These are phyloP conservation scores for Steinernema feltiae DNA, from an alignment of 1,140 invertebrate species.

Conservation along the genomic window DNA sequence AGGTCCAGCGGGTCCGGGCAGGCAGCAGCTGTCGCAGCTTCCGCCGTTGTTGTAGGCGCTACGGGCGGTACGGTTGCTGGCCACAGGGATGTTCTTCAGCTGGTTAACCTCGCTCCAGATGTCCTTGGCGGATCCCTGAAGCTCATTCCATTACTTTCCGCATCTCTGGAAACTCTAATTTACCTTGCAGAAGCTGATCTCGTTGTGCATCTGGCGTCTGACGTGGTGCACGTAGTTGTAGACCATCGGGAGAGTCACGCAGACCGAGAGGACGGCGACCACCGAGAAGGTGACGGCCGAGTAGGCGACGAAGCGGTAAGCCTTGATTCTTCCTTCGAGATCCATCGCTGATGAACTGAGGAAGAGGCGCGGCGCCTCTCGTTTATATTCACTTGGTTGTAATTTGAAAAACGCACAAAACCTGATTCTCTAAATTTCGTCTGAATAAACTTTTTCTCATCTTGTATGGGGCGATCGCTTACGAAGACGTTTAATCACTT, in stretches of 20 bases:
- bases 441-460: not conserved
- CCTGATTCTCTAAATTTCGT: not conserved
- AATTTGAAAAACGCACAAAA: not conserved
- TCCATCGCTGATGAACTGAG: not conserved
- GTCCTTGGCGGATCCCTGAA: slow-evolving; percentile 53
- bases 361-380: too few species aligned
- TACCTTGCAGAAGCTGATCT: slow-evolving; percentile 47
- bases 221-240: slow-evolving; percentile 52
- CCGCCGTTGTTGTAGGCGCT: slow-evolving; percentile 14
- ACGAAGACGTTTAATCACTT: too few species aligned
- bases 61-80: slow-evolving; percentile 41
- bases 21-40: slow-evolving; percentile 29
- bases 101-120: slow-evolving; percentile 53
- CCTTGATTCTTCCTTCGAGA: not conserved
- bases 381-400: too few species aligned
- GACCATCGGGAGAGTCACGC: slow-evolving; percentile 51
- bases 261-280: slow-evolving; percentile 45
- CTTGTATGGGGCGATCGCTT: not conserved
- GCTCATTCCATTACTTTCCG: too few species aligned
- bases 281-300: not conserved
- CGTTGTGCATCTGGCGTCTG: slow-evolving; percentile 45
- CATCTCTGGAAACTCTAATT: too few species aligned
- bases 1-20: slow-evolving; percentile 25
- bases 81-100: slow-evolving; percentile 35
- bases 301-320: not conserved